Conservation (phyloP, 2,797 vertebrate species). For the Lepus oiostolus region DNA sequence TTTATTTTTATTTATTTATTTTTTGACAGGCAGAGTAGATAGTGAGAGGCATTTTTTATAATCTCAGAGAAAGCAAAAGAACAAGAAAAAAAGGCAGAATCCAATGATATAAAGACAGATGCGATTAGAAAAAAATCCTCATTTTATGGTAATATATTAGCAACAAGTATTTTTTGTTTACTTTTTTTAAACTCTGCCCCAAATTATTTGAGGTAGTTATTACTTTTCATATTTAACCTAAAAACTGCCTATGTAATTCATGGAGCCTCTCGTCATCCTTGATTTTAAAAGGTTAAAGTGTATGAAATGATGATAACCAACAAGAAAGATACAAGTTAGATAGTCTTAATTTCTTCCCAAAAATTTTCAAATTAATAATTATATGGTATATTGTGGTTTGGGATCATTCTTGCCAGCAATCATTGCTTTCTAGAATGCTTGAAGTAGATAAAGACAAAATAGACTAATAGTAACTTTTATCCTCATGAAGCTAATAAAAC, state of each 20-base stretch:
- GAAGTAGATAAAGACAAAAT: neutral
- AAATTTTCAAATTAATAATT: neutral
- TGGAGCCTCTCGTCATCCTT: neutral
- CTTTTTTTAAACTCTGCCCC: neutral
- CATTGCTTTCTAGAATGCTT: neutral
- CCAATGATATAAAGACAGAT: neutral
- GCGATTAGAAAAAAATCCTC: neutral
- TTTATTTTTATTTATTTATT: too few relatives aligned
- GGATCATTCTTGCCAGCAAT: neutral
- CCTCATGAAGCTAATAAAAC: neutral
- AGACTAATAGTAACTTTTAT: neutral
- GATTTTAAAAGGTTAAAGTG: neutral
- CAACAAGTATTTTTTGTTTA: neutral
- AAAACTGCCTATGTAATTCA: neutral
- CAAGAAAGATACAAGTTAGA: neutral
- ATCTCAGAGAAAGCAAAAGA: neutral
- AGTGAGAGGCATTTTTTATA: neutral
- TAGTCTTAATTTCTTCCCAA: neutral
- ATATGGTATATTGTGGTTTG: neutral
- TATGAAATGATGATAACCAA: neutral
- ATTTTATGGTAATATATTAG: too few relatives aligned
- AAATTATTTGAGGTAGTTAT: neutral
- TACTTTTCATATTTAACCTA: neutral
- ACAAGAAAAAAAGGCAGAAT: neutral
- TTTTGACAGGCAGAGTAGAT: too few relatives aligned